These are phyloP conservation scores for Puntigrus tetrazona DNA, from an alignment of 2,113 vertebrate species.

Conservation along the genomic window DNA sequence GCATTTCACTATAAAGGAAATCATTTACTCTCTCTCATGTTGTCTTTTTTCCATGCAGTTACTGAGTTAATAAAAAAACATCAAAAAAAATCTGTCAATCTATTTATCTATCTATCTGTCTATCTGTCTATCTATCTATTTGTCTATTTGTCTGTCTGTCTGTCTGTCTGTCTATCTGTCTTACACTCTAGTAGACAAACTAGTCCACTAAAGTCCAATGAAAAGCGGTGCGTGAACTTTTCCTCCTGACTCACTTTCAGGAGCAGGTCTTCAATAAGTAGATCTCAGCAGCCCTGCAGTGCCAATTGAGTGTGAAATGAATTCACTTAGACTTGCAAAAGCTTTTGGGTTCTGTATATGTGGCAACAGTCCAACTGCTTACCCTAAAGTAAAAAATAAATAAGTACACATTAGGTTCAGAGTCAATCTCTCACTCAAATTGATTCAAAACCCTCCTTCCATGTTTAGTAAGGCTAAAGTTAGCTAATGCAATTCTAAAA, in stretches of 20 bases:
- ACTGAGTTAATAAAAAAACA: no score
- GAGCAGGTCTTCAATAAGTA: constrained; percentile 49
- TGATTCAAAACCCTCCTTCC: neutral
- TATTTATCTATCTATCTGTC: neutral
- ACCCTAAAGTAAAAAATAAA: constrained; percentile 41
- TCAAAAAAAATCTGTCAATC: no score
- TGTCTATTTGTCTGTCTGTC: no score
- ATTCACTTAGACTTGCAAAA: constrained; percentile 59
- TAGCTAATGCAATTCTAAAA: neutral
- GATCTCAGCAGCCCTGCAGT: constrained; percentile 44
- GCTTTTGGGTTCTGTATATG: constrained; percentile 53
- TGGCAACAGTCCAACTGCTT: constrained; percentile 39
- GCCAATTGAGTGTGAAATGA: constrained; percentile 63
- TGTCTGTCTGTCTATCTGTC: no score
- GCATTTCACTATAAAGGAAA: no score
- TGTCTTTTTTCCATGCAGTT: no score
- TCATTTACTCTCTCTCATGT: no score
- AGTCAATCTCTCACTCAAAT: constrained; percentile 32
- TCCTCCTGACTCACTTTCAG: constrained; percentile 27
- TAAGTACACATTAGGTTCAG: constrained; percentile 42
- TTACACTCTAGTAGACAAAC: neutral
- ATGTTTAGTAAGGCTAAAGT: neutral
- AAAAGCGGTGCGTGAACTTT: neutral
- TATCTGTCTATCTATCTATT: neutral
- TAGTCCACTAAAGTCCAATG: neutral